phyloP scores from a whole-genome alignment of 1,140 invertebrate species.

The Camponotus vicinus region DNA sequence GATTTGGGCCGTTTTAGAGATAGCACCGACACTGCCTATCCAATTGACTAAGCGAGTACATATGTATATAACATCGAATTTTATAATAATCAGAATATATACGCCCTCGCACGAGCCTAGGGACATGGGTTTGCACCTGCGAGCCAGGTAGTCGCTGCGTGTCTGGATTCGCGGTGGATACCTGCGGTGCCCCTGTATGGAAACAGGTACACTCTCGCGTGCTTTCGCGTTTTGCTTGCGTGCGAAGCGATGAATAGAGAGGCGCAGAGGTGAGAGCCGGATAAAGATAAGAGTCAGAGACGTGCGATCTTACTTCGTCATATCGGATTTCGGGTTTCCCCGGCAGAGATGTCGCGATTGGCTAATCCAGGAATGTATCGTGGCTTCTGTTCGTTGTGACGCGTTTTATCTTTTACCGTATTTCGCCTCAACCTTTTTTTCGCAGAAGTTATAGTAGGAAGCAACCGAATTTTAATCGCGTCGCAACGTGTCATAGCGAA shows the following conservation, averaged over 20 bases:
- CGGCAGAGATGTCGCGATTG: conserved; percentile 1
- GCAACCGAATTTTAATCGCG: background rate
- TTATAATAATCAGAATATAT: conserved; percentile 83
- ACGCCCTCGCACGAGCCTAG: conserved; percentile 80
- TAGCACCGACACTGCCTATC: conserved; percentile 70
- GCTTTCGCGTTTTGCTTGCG: conserved; percentile 7
- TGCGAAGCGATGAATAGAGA: background rate
- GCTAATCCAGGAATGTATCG: conserved; percentile 14
- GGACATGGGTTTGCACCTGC: conserved; percentile 66
- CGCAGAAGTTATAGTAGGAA: background rate
- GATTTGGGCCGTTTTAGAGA: conserved; percentile 81
- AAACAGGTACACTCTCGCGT: conserved; percentile 19
- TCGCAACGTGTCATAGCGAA: background rate
- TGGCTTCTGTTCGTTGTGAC: conserved; percentile 8
- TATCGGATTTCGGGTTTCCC: conserved; percentile 46
- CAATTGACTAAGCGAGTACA: conserved; percentile 83
- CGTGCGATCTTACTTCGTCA: conserved; percentile 46
- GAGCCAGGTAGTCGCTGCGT: conserved; percentile 59
- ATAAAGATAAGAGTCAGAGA: conserved; percentile 42
- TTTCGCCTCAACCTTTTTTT: no score
- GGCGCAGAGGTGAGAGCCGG: background rate
- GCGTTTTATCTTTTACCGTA: no score
- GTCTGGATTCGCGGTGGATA: conserved; percentile 5
- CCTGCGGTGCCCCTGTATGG: conserved; percentile 17
- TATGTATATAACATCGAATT: conserved; percentile 73